Evolutionary conservation across 1,140 invertebrate genomes (phyloP).

Genomic region (Cyrtorhinus lividipennis): DNA sequence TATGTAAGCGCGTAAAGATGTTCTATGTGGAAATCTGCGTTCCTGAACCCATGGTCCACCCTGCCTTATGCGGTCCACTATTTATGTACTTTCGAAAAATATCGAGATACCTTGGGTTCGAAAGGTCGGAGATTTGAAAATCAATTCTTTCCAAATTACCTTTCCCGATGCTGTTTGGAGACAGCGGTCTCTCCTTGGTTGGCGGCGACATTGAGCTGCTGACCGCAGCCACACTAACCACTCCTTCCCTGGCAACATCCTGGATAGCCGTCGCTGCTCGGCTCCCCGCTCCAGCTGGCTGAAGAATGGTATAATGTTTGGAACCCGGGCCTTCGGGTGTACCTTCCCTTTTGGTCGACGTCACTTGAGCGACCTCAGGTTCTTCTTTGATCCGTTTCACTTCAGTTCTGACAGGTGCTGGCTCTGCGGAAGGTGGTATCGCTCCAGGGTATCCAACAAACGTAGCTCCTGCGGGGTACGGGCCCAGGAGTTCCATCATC

Average conservation of each 20-base stretch:
- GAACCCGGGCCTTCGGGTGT: slow-evolving; percentile 36
- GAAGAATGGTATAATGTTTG: slow-evolving; percentile 68
- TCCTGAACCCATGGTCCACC: no score
- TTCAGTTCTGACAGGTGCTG: slow-evolving; percentile 25
- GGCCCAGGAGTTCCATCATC: slow-evolving; percentile 33
- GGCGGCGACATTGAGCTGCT: slow-evolving; percentile 31
- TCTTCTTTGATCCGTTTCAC: slow-evolving; percentile 31
- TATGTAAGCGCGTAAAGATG: no score
- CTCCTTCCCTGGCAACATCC: slow-evolving; percentile 50
- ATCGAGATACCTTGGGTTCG: no score
- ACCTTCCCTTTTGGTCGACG: slow-evolving; percentile 26
- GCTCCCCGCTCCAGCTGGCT: slow-evolving; percentile 59
- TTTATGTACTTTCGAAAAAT: no score
- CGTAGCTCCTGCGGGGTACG: slow-evolving; percentile 44
- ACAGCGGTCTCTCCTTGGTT: slow-evolving; percentile 32
- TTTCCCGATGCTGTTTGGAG: slow-evolving; percentile 54
- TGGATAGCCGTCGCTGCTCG: slow-evolving; percentile 61
- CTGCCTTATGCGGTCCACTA: no score
- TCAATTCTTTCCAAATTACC: slow-evolving; percentile 40
- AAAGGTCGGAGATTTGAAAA: no score
- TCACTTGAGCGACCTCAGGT: slow-evolving; percentile 11
- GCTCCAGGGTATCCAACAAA: slow-evolving; percentile 45
- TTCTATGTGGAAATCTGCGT: no score
- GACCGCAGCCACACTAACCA: slow-evolving; percentile 47
- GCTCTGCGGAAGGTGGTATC: slow-evolving; percentile 28